Percentiles rank a stretch among this genome's conserved stretches.
phyloP scores from a whole-genome alignment of 2,113 vertebrate genomes.

The Jacana jacana region DNA sequence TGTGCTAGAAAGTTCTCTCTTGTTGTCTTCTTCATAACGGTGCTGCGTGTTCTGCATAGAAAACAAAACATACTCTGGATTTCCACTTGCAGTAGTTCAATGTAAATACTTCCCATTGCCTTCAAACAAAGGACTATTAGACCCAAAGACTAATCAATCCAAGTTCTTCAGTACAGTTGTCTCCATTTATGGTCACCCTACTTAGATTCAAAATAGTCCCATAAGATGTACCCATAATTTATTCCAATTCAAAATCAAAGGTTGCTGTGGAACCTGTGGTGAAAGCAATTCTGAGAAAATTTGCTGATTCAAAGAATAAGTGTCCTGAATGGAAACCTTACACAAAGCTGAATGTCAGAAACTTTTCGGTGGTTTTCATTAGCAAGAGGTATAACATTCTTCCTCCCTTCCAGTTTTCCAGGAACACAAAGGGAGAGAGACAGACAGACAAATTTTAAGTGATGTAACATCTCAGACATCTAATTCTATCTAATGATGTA shows the following conservation, averaged over 20 bases:
- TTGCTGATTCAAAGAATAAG: neutral
- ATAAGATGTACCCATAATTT: neutral
- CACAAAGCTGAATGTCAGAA: neutral
- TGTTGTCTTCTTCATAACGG: neutral
- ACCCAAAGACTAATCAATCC: neutral
- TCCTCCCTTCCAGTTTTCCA: neutral
- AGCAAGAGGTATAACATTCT: neutral
- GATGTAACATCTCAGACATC: neutral
- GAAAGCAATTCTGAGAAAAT: neutral
- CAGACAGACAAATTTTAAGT: neutral
- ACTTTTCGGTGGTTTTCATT: neutral
- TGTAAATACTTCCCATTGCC: neutral
- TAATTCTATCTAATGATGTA: neutral
- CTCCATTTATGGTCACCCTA: neutral
- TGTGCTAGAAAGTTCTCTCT: neutral
- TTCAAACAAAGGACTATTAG: neutral
- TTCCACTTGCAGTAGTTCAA: neutral
- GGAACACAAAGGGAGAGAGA: neutral
- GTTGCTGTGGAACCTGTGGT: neutral
- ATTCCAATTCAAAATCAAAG: neutral
- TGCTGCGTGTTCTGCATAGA: neutral
- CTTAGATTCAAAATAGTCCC: neutral
- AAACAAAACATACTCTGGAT: neutral
- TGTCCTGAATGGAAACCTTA: neutral
- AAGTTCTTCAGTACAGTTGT: neutral